Percentiles rank a stretch among this genome's conserved stretches.
These are phyloP conservation scores for Drosophila meridionalis DNA, from an alignment of 2,888 invertebrate genomes.

Conservation along the genomic window DNA sequence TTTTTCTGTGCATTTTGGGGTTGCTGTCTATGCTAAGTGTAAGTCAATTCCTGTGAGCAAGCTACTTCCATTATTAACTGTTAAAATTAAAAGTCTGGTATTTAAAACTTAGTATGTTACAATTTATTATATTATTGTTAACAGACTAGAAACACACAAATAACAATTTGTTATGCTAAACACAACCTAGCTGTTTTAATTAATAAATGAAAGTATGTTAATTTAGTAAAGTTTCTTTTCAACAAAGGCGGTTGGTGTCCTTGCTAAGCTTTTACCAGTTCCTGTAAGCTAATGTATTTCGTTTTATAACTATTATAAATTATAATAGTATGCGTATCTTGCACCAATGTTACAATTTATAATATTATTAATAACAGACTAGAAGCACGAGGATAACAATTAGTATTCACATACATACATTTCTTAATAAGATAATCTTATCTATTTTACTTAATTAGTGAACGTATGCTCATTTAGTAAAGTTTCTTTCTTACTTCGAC, in stretches of 20 bases:
- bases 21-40: constrained; percentile 21
- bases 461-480: neutral
- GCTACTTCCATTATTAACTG: neutral
- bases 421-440: no score
- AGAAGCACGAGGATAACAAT: no score
- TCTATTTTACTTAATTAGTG: no score
- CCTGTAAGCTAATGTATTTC: no score
- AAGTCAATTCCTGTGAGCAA: neutral
- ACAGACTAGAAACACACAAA: neutral
- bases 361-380: no score
- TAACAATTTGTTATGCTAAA: no score
- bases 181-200: neutral
- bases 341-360: no score
- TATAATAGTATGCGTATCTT: no score
- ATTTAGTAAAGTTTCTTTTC: neutral
- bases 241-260: neutral
- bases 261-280: neutral
- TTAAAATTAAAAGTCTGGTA: neutral
- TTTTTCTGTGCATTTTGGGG: constrained; percentile 1
- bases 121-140: neutral
- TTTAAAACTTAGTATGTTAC: neutral
- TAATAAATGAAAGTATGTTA: neutral
- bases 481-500: neutral
- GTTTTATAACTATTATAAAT: no score
- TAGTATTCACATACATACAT: no score